A percentile compares a stretch with the other conserved stretches of the same genome.
Evolutionary conservation across 2,888 invertebrate genomes (phyloP).

Genomic region (Synanthedon formicaeformis): DNA sequence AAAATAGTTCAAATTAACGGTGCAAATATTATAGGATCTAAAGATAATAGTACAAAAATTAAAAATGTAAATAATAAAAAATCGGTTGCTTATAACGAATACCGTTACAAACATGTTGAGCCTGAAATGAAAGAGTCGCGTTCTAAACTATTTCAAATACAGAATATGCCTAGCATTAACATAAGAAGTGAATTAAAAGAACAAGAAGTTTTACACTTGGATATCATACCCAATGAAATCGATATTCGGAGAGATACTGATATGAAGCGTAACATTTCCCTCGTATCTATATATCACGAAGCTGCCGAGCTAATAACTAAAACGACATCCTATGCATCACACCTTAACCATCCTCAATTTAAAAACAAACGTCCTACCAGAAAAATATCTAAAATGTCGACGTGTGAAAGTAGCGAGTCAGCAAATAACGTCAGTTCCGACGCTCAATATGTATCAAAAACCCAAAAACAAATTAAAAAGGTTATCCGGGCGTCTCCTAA

Average conservation of each 20-base stretch:
- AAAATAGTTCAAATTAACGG: constrained; percentile 43
- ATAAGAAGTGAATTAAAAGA: constrained; percentile 60
- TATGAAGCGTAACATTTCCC: constrained; percentile 35
- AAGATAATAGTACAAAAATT: constrained; percentile 23
- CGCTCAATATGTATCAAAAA: constrained; percentile 19
- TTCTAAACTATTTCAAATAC: constrained; percentile 38
- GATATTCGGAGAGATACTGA: constrained; percentile 12
- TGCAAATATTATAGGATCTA: constrained; percentile 18
- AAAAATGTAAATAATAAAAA: constrained; percentile 24
- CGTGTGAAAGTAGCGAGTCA: constrained; percentile 49
- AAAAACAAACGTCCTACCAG: constrained; percentile 17
- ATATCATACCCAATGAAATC: constrained; percentile 48
- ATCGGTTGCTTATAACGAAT: constrained; percentile 45
- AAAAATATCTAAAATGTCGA: constrained; percentile 45
- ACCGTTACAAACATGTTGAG: constrained; percentile 35
- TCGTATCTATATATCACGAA: constrained; percentile 36
- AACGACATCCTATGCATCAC: background rate
- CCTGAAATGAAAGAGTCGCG: constrained; percentile 17
- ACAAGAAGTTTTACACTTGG: constrained; percentile 61
- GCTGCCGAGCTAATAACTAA: background rate
- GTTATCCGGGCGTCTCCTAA: constrained; percentile 22
- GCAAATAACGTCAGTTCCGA: constrained; percentile 38
- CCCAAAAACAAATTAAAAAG: constrained; percentile 18
- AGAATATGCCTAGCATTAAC: constrained; percentile 62
- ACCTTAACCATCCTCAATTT: background rate